Percentiles rank a stretch among this genome's conserved stretches.
phyloP scores from a whole-genome alignment of 2,888 invertebrate genomes.

The Gari tellinella region DNA sequence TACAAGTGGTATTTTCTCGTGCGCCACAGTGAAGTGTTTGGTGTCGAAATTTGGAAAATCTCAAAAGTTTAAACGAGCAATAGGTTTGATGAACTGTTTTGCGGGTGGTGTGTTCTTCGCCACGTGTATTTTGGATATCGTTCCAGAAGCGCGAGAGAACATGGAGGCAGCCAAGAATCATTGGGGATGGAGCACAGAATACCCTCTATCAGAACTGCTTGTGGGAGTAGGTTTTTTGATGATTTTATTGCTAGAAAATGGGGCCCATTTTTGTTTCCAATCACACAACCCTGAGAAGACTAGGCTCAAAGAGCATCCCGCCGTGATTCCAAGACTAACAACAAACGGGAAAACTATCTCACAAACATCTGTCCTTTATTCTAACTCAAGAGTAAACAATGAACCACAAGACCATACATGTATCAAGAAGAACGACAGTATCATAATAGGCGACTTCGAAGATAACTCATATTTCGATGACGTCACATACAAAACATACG shows the following conservation, averaged over 20 bases:
- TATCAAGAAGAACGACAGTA: not conserved
- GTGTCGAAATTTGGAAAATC: constrained; percentile 30
- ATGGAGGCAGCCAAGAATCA: constrained; percentile 59
- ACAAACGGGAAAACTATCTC: no score
- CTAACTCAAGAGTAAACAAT: no score
- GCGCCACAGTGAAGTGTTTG: constrained; percentile 38
- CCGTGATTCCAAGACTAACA: no score
- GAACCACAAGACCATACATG: no score
- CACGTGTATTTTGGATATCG: constrained; percentile 82
- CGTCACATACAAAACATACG: constrained; percentile 27
- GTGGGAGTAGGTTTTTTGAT: constrained; percentile 52
- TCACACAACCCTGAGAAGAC: not conserved
- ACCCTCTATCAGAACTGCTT: constrained; percentile 51
- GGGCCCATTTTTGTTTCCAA: constrained; percentile 23
- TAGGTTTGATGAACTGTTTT: constrained; percentile 76
- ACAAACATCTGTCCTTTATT: no score
- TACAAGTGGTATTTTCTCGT: constrained; percentile 51
- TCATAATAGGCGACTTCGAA: constrained; percentile 15
- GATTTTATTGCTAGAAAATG: constrained; percentile 43
- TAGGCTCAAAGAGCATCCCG: no score
- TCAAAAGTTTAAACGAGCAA: constrained; percentile 24
- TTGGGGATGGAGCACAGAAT: constrained; percentile 37
- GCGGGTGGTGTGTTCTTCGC: constrained; percentile 84
- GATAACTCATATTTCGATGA: constrained; percentile 33
- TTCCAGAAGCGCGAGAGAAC: constrained; percentile 82